phyloP scores from a whole-genome alignment of 2,113 vertebrate genomes.

The Sturnus vulgaris region DNA sequence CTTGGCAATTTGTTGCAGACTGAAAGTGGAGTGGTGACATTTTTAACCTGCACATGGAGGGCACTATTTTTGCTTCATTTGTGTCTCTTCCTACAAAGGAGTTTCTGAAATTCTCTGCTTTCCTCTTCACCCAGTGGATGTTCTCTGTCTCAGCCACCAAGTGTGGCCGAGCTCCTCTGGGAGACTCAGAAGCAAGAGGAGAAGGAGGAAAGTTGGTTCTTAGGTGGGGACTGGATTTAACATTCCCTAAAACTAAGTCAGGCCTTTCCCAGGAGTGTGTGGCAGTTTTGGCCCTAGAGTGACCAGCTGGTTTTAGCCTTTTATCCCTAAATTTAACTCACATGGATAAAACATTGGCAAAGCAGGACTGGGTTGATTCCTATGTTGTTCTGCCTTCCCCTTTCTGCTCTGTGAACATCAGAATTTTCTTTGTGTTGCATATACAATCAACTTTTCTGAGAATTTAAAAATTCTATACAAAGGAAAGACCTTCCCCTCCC shows the following conservation, averaged over 20 bases:
- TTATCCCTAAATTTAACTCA: not conserved
- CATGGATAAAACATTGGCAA: not conserved
- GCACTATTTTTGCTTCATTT: not conserved
- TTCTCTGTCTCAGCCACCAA: not conserved
- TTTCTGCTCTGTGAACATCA: not conserved
- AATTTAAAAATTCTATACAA: not conserved
- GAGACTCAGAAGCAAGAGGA: not conserved
- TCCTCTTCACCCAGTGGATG: not conserved
- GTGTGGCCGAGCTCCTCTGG: not conserved
- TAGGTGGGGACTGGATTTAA: not conserved
- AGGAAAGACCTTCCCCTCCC: not conserved
- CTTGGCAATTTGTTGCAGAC: not conserved
- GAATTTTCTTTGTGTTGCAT: not conserved
- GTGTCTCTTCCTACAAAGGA: not conserved
- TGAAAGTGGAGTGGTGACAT: not conserved
- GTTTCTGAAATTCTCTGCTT: not conserved
- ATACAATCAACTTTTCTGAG: not conserved
- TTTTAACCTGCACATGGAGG: not conserved
- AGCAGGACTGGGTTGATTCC: not conserved
- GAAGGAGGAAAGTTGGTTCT: not conserved
- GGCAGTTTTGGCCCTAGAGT: not conserved
- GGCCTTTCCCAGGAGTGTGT: not conserved
- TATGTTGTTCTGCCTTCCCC: not conserved
- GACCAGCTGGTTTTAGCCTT: not conserved
- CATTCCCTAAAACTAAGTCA: not conserved